Base-by-base conservation (phyloP, 1,140 invertebrate genomes). In the Pygmarrhopalites habei region DNA sequence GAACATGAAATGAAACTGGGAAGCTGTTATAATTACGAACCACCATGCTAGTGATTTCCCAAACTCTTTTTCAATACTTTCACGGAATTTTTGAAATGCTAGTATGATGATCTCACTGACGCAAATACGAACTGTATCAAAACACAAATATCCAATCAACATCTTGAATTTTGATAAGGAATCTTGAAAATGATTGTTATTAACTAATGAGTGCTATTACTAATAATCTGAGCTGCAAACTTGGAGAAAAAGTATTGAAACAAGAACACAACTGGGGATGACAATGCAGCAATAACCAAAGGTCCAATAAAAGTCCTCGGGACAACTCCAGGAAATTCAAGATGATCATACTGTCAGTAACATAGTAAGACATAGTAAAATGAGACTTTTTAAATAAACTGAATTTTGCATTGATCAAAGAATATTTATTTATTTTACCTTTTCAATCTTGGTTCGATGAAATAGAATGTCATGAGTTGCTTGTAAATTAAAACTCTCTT, bases 401-500 rank as follows among this genome's bases (percentile, higher is more conserved):
- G n/a, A n/a, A n/a, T n/a, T n/a, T n/a, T n/a, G n/a, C n/a, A n/a
- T n/a, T n/a, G n/a, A n/a, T 85, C n/a, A n/a, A n/a, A n/a, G n/a
- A n/a, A n/a, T 35, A 35, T 35, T 5, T 35, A 32, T 46, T 2
- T 21, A 39, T 41, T 71, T 75, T 82, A 95, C 93, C 85, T 91
- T 77, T 41, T 85, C 79, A 60, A 98, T 80, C 79, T 95, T 90
- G 75, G 80, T 78, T 62, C 85, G 81, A 74, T 93, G 85, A 77
- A 93, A 96, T 17, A 99, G 79, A 70, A 99, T 82, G 80, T 99
- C 97, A 79, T 99, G 97, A 75, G 89, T 90, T 15, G 97, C 96
- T 81, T 99, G 92, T 23, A 98, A 80, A 79, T 98, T 98, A 74
- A 99, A 99, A 79, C 94, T 98, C 81, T 99, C 97, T 79, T 99